Percentiles rank a stretch among this genome's conserved stretches.
Evolutionary conservation across 2,113 vertebrate species (phyloP).

Genomic region (Scalopus aquaticus): DNA sequence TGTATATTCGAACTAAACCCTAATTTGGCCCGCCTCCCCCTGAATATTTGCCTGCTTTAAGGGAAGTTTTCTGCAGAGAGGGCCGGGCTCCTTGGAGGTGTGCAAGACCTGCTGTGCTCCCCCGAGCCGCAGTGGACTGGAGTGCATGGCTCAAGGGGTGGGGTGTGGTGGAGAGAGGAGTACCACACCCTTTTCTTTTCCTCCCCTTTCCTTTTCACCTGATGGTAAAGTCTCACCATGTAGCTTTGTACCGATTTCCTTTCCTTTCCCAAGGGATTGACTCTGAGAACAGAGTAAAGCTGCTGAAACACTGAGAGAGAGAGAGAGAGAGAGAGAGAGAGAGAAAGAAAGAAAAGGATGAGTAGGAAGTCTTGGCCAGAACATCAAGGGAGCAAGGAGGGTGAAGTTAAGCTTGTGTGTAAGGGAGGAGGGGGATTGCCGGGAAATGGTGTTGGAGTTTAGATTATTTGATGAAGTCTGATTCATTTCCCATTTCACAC

Average conservation of each 20-base stretch:
- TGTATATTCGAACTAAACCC: slow-evolving; percentile 5
- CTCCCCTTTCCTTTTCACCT: slow-evolving; percentile 43
- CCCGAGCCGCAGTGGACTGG: background rate
- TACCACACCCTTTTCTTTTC: slow-evolving; percentile 74
- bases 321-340: background rate
- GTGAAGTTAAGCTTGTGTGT: slow-evolving; percentile 42
- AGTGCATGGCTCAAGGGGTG: slow-evolving; percentile 10
- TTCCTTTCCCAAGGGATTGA: background rate
- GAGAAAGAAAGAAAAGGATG: background rate
- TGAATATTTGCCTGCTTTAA: slow-evolving; percentile 30
- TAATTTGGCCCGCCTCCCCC: background rate
- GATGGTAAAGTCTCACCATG: slow-evolving; percentile 6
- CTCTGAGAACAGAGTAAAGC: slow-evolving; percentile 26
- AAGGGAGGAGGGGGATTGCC: background rate
- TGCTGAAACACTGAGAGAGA: slow-evolving; percentile 22
- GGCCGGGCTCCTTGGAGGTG: background rate
- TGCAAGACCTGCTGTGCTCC: background rate
- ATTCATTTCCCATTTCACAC: slow-evolving; percentile 52
- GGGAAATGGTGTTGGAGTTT: slow-evolving; percentile 30
- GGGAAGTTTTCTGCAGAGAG: slow-evolving; percentile 18
- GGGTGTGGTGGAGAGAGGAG: slow-evolving; percentile 59
- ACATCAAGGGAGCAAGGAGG: background rate
- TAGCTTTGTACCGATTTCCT: slow-evolving; percentile 41
- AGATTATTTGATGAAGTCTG: slow-evolving; percentile 50
- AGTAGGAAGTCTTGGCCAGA: slow-evolving; percentile 23